phyloP scores from a whole-genome alignment of 2,888 invertebrate species.

The Lingula anatina region DNA sequence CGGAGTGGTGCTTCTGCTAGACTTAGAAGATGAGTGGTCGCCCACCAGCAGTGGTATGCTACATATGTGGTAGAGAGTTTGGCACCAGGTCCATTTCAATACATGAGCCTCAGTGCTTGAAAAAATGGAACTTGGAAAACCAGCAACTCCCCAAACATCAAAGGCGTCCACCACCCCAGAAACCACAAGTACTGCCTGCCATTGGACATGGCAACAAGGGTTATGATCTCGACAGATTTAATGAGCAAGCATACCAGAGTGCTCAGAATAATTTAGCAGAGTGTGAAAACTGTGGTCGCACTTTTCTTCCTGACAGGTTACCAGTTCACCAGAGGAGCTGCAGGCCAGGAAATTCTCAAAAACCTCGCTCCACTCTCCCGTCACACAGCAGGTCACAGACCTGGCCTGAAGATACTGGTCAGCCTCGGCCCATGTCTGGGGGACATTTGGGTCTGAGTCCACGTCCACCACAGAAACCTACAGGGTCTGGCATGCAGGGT shows the following conservation, averaged over 20 bases:
- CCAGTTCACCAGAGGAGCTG: slow-evolving; percentile 62
- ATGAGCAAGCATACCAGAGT: slow-evolving; percentile 60
- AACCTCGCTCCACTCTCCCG: no score
- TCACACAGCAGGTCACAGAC: no score
- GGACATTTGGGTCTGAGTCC: no score
- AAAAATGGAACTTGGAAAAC: slow-evolving; percentile 62
- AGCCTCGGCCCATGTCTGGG: no score
- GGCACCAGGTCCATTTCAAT: slow-evolving; percentile 62
- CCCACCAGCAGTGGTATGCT: slow-evolving; percentile 56
- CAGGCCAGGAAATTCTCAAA: no score
- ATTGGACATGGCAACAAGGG: no score
- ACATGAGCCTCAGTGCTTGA: slow-evolving; percentile 66
- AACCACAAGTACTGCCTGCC: slow-evolving; percentile 59
- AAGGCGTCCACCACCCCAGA: slow-evolving; percentile 58
- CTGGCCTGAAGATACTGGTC: no score
- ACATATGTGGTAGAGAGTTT: slow-evolving; percentile 64
- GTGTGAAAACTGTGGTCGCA: slow-evolving; percentile 64
- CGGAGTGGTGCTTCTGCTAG: no score
- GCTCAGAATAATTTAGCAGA: slow-evolving; percentile 54
- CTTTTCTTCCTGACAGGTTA: slow-evolving; percentile 67
- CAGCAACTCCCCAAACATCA: slow-evolving; percentile 58
- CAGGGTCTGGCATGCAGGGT: no score
- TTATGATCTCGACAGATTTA: no score
- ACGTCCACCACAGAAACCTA: no score
- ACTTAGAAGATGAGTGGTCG: no score